Percentiles rank a stretch among this genome's conserved stretches.
phyloP scores from a whole-genome alignment of 1,140 invertebrate genomes.

The Sminthurides bifidus region DNA sequence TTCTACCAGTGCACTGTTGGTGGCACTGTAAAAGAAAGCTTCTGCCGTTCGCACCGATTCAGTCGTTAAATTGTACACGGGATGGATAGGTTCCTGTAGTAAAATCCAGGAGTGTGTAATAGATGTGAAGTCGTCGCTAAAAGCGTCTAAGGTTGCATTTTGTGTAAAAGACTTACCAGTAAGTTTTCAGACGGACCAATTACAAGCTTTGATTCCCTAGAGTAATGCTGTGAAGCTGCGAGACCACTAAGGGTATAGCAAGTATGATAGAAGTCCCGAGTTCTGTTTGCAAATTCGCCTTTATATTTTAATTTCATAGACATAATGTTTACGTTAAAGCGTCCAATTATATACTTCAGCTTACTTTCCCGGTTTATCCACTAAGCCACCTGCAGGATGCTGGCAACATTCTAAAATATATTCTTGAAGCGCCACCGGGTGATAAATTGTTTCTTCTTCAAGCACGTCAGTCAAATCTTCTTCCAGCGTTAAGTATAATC shows the following conservation, averaged over 20 bases:
- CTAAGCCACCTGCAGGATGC: conserved; percentile 70
- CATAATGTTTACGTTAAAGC: background rate
- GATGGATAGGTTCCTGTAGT: conserved; percentile 45
- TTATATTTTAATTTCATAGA: background rate
- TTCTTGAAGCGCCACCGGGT: conserved; percentile 79
- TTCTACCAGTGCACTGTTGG: background rate
- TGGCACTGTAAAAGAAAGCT: conserved; percentile 3
- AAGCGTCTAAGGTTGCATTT: too few relatives aligned
- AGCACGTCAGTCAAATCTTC: background rate
- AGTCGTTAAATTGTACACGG: conserved; percentile 52
- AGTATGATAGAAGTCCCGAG: conserved; percentile 86
- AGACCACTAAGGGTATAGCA: conserved; percentile 93
- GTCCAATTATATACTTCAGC: conserved; percentile 32
- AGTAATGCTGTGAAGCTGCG: conserved; percentile 78
- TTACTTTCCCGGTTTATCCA: conserved; percentile 93
- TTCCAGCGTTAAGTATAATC: conserved; percentile 1
- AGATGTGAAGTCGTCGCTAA: too few relatives aligned
- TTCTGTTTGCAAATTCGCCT: conserved; percentile 41
- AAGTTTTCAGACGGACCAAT: conserved; percentile 49
- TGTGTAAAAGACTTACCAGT: conserved; percentile 46
- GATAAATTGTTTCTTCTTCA: conserved; percentile 51
- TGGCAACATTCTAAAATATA: conserved; percentile 92
- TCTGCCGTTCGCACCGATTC: conserved; percentile 35
- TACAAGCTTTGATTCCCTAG: conserved; percentile 41
- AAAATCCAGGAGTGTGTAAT: too few relatives aligned